Base-by-base conservation (phyloP, 2,888 invertebrate genomes). In the Arctia plantaginis region DNA sequence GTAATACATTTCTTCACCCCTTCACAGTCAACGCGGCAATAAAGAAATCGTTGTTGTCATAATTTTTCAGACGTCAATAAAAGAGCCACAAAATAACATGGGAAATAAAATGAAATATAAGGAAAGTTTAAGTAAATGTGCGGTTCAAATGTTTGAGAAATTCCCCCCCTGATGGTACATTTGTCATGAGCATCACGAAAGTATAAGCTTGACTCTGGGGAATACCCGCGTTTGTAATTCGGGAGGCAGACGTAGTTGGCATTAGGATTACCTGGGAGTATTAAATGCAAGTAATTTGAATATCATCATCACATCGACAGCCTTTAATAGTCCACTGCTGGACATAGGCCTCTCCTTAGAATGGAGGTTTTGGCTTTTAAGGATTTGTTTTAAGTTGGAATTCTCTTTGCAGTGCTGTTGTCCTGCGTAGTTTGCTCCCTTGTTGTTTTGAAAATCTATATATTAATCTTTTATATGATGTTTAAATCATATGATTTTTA, bases 51-150 rank as follows among this genome's bases (percentile, higher is more conserved):
- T 59, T 67, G 33, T 20, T 6, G 20, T 13, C 41, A 69, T 71
- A 71, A 72, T 72, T 72, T 69, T 66, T 62, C 69, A 69, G 44
- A 66, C 75, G 55, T 72, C 72, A 69, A 75, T 72, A 72, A 72
- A 72, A 47, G 68, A 70, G 71, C 30, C 62, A 70, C 69, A 44
- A 71, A 73, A 74, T 74, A 72, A 66, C 51, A 69, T 72, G 23
- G 65, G 59, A 71, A 81, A 82, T 80, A 78, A 80, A 30, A 80
- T 85, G 80, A 85, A 72, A 80, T 80, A 85, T 82, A 44, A 64
- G 65, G 59, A 62, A 83, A 85, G 80, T 85, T 84, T 79, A 77
- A 70, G 77, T 73, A 85, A 85, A 85, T 83, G 72, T 76, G 78
- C 75, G 74, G 62, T 23, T 73, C 33, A 72, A 66, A 69, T 73